Evolutionary conservation across 1,140 invertebrate genomes (phyloP), one percentile per base, ranked within the genome.

Genomic region (Odontomachus brunneus): DNA sequence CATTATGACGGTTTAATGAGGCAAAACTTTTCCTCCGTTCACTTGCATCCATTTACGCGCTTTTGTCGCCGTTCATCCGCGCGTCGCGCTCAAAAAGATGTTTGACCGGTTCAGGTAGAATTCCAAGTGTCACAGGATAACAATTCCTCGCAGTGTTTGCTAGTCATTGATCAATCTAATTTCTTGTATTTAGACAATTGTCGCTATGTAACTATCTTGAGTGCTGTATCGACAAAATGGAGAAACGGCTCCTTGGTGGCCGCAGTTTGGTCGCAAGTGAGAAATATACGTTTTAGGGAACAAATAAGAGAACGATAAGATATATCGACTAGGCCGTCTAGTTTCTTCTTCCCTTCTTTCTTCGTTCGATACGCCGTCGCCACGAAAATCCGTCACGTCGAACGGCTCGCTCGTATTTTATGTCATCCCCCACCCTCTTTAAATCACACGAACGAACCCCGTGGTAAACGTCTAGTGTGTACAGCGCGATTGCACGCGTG

Each of bases 341-440:
- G 38, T 44, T 66, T 74, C 9, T 26, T 48, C n/a, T 17, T n/a
- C 29, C 24, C 24, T 62, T 62, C 59, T 33, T 26, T 65, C 29
- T 57, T 29, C 33, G 38, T 44, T 44, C 38, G 38, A 44, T 5
- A 5, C 5, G 29, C 17, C 33, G 48, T 59, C 49, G 24, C 76
- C 82, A 85, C 11, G 57, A 82, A 86, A 85, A 66, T 85, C 26
- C 55, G 65, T 85, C 84, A 86, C 84, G 84, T 86, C 76, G 63
- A 69, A 82, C 69, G 19, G 15, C 15, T 17, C 44, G 29, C 38
- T 22, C 44, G 69, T 65, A 75, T 82, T 85, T 84, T 81, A 84
- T 44, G 84, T 71, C 51, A 65, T 19, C 38, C 33, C 26, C 22
- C 29, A 2, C 29, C 5, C 5, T 5, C 29, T 5, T 22, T 66